A percentile compares a stretch with the other conserved stretches of the same genome.
These are phyloP conservation scores for Pammene aurita DNA, from an alignment of 2,888 invertebrate genomes.

Conservation along the genomic window DNA sequence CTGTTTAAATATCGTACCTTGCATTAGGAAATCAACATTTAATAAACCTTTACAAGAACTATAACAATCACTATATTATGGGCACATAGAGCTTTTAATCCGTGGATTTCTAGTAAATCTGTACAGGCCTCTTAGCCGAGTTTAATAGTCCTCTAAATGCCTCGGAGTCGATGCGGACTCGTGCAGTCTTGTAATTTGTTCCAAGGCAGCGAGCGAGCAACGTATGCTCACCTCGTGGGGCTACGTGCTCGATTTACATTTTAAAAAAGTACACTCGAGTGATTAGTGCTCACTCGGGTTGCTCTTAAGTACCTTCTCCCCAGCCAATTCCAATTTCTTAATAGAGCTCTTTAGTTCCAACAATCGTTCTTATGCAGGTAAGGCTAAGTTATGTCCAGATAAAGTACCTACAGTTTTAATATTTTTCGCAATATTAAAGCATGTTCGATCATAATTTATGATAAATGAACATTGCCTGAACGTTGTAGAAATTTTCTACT, in stretches of 20 bases:
- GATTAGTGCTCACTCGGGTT: slow-evolving; percentile 42
- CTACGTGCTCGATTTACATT: slow-evolving; percentile 48
- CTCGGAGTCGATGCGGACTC: slow-evolving; percentile 57
- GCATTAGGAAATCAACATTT: no score
- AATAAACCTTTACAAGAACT: no score
- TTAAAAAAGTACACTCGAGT: slow-evolving; percentile 44
- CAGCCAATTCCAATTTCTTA: slow-evolving; percentile 16
- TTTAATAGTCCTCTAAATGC: slow-evolving; percentile 71
- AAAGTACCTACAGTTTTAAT: background rate
- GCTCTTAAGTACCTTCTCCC: slow-evolving; percentile 29
- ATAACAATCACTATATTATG: no score
- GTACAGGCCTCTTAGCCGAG: slow-evolving; percentile 61
- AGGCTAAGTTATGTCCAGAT: background rate
- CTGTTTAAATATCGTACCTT: no score
- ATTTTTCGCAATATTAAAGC: background rate
- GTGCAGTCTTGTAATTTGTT: slow-evolving; percentile 68
- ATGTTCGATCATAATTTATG: background rate
- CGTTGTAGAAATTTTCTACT: slow-evolving; percentile 4
- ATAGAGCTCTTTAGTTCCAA: background rate
- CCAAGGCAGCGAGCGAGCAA: slow-evolving; percentile 53
- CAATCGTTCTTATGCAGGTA: background rate
- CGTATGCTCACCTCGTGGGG: slow-evolving; percentile 58
- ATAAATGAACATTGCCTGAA: background rate
- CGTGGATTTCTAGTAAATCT: slow-evolving; percentile 65
- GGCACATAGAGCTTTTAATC: slow-evolving; percentile 51